Evolutionary conservation across 2,797 vertebrate genomes (phyloP).

Genomic region (Capromys pilorides): DNA sequence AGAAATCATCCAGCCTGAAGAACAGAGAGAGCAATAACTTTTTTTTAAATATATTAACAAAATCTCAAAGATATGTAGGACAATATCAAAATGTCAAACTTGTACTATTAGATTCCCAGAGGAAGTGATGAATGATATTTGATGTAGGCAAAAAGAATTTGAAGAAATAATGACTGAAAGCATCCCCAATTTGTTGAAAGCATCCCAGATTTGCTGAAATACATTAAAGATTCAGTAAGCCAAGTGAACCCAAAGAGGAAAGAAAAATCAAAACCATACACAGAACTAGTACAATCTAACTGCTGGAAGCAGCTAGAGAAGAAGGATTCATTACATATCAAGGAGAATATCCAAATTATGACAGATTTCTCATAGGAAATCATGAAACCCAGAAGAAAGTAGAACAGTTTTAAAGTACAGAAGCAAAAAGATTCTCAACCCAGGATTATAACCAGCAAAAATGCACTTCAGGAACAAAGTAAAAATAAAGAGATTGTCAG

Average conservation of each 20-base stretch:
- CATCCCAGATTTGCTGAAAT: slow-evolving; percentile 18
- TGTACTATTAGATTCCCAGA: not conserved
- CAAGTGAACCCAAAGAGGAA: not conserved
- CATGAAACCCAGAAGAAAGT: not conserved
- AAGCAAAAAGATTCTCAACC: not conserved
- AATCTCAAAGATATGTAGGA: not conserved
- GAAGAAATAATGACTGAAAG: slow-evolving; percentile 21
- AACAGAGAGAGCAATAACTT: not conserved
- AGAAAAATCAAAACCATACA: slow-evolving; percentile 45
- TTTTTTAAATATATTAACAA: not conserved
- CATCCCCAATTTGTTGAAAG: slow-evolving; percentile 3
- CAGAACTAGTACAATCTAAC: not conserved
- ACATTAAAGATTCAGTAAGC: not conserved
- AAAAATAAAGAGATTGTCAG: slow-evolving; percentile 28
- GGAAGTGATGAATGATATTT: not conserved
- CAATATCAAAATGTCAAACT: slow-evolving; percentile 12
- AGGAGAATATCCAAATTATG: not conserved
- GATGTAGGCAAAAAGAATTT: not conserved
- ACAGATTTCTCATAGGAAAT: slow-evolving; percentile 37
- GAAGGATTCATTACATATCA: not conserved
- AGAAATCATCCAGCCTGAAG: slow-evolving; percentile 11
- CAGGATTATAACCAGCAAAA: not conserved
- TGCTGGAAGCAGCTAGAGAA: slow-evolving; percentile 13
- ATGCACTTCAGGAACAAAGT: not conserved
- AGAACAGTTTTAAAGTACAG: not conserved